Evolutionary conservation across 2,888 invertebrate species (phyloP), one percentile per base, ranked within the genome.

Genomic region (Protonemura montana): DNA sequence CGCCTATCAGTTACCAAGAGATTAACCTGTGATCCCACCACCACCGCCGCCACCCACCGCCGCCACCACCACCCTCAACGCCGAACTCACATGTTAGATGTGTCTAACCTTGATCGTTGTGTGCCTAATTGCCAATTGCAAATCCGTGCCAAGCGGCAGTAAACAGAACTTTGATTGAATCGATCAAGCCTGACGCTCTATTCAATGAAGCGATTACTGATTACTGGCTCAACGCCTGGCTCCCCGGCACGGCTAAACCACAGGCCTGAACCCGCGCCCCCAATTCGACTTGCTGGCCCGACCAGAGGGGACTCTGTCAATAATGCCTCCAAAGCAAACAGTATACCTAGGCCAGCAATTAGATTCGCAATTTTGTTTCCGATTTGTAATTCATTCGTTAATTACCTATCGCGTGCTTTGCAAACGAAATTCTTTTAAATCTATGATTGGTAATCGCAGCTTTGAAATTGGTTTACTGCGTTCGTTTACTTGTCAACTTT

Each of bases 181-280:
- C 59, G 59, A 59, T 59, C 59, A 59, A 59, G 59, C 59, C 59
- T 21, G 13, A 21, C 59, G 59, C 13, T 3, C 59, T 10, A 59
- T 59, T 59, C 59, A 59, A 59, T 59, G 59, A 59, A 59, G 59
- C 59, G 59, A 59, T 59, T 59, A 59, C 59, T 59, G 59, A 59
- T 59, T 59, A 59, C 16, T 59, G 59, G 59, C 16, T 59, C 16
- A 59, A 59, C 59, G 59, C 59, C 59, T 59, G 59, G 13, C 59
- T 2, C 35, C n/a, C n/a, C n/a, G 3, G 59, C 13, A 59, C 21
- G 59, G 13, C 10, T 3, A 3, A 21, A 13, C 59, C 59, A 59
- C 59, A 59, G 35, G 10, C 35, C 35, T 10, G 3, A 3, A 3
- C 35, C 35, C 35, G 5, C 35, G 5, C 35, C 35, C 35, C 35